These are phyloP conservation scores for Panagrolaimus sp. DNA, from an alignment of 1,140 invertebrate species.

Conservation along the genomic window DNA sequence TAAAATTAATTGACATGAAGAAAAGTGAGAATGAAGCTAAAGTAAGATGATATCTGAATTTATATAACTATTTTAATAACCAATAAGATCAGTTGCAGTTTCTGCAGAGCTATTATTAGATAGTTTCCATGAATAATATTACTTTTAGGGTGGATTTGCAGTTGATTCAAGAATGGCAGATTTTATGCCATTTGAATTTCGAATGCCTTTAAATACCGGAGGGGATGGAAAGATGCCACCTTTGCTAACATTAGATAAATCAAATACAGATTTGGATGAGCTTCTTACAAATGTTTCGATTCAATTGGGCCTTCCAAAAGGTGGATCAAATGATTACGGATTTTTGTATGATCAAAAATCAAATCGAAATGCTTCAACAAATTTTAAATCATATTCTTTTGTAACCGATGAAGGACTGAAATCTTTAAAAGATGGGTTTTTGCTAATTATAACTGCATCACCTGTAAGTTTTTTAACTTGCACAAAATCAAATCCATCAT, in stretches of 20 bases:
- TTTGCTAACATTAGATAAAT: neutral
- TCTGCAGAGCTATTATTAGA: too few relatives aligned
- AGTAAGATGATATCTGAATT: too few relatives aligned
- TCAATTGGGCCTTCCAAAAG: neutral
- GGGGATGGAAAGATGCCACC: neutral
- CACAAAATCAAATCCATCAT: neutral
- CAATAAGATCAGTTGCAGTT: too few relatives aligned
- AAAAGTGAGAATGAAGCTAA: too few relatives aligned
- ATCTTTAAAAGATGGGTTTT: neutral
- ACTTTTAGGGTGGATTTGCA: neutral
- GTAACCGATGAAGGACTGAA: neutral
- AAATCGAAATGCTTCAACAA: neutral
- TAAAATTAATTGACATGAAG: too few relatives aligned
- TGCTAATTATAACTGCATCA: neutral
- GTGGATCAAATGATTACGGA: neutral
- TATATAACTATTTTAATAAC: too few relatives aligned
- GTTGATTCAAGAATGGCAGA: conserved; percentile 6
- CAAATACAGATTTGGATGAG: neutral
- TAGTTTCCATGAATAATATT: too few relatives aligned
- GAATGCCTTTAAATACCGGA: neutral
- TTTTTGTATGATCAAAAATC: neutral
- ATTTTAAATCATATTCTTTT: neutral
- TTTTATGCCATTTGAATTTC: neutral
- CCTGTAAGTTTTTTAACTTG: neutral
- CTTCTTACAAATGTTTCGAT: neutral